Percentiles rank a stretch among this genome's conserved stretches.
phyloP scores from a whole-genome alignment of 2,113 vertebrate genomes.

The Stomatorhinus ivindoensis region DNA sequence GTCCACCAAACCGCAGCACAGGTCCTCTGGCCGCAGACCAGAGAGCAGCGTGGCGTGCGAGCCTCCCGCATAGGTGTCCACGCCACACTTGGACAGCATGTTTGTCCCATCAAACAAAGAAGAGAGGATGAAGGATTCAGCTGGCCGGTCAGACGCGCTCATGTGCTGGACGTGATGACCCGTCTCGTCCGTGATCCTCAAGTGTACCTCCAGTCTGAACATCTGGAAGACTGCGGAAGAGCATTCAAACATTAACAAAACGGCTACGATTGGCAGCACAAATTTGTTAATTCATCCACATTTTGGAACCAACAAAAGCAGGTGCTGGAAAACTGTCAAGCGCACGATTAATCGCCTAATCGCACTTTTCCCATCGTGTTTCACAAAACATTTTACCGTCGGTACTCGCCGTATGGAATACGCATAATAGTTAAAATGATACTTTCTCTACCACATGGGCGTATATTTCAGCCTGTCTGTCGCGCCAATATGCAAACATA shows the following conservation, averaged over 20 bases:
- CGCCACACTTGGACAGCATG: slow-evolving; percentile 50
- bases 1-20: slow-evolving; percentile 59
- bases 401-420: not conserved
- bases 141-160: slow-evolving; percentile 36
- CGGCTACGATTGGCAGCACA: not conserved
- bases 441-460: not conserved
- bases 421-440: not conserved
- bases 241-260: not conserved
- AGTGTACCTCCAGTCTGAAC: slow-evolving; percentile 65
- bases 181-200: slow-evolving; percentile 62
- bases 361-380: not conserved
- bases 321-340: not conserved
- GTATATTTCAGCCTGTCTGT: not conserved
- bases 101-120: slow-evolving; percentile 57
- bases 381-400: not conserved
- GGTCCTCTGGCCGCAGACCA: slow-evolving; percentile 53
- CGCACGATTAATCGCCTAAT: not conserved
- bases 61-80: slow-evolving; percentile 42
- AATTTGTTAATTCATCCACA: not conserved
- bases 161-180: slow-evolving; percentile 62
- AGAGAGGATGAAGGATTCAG: slow-evolving; percentile 59
- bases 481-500: not conserved
- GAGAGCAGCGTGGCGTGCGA: slow-evolving; percentile 56
- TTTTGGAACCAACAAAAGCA: not conserved
- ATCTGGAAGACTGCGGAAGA: slow-evolving; percentile 63